These are phyloP conservation scores for Penaeus indicus DNA, from an alignment of 1,140 invertebrate genomes.

Conservation along the genomic window DNA sequence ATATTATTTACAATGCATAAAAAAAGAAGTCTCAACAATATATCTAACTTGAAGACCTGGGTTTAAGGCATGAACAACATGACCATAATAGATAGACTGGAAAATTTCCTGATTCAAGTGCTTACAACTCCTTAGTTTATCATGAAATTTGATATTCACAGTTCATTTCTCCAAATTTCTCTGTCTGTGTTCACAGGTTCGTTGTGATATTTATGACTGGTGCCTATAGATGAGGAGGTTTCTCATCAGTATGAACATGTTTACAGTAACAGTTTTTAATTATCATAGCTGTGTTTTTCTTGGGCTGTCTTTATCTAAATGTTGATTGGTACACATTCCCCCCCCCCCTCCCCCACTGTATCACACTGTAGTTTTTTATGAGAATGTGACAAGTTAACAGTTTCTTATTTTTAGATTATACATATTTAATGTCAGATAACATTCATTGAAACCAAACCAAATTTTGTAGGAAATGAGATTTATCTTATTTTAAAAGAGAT, in stretches of 20 bases:
- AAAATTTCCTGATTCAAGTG: background rate
- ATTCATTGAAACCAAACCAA: slow-evolving; percentile 9
- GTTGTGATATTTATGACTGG: slow-evolving; percentile 55
- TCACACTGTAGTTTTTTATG: background rate
- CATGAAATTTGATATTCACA: slow-evolving; percentile 32
- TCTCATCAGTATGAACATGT: slow-evolving; percentile 6
- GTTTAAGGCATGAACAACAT: slow-evolving; percentile 35
- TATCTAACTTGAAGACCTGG: slow-evolving; percentile 1
- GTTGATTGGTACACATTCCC: background rate
- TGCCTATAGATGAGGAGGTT: slow-evolving; percentile 39
- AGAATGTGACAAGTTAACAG: background rate
- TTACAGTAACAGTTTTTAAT: slow-evolving; percentile 1
- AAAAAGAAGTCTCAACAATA: too few relatives aligned
- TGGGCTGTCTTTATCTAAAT: slow-evolving; percentile 31
- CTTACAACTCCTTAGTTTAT: slow-evolving; percentile 9
- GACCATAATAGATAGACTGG: slow-evolving; percentile 12
- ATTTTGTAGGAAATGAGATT: background rate
- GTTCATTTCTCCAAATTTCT: slow-evolving; percentile 48
- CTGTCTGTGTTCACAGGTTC: slow-evolving; percentile 45
- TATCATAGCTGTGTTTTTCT: slow-evolving; percentile 34
- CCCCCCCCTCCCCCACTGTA: too few relatives aligned
- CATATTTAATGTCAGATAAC: slow-evolving; percentile 29
- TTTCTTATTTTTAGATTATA: slow-evolving; percentile 1
- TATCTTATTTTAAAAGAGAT: background rate
- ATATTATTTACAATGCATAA: too few relatives aligned